These are phyloP conservation scores for Tortrix viridana DNA, from an alignment of 2,888 invertebrate species.

Conservation along the genomic window DNA sequence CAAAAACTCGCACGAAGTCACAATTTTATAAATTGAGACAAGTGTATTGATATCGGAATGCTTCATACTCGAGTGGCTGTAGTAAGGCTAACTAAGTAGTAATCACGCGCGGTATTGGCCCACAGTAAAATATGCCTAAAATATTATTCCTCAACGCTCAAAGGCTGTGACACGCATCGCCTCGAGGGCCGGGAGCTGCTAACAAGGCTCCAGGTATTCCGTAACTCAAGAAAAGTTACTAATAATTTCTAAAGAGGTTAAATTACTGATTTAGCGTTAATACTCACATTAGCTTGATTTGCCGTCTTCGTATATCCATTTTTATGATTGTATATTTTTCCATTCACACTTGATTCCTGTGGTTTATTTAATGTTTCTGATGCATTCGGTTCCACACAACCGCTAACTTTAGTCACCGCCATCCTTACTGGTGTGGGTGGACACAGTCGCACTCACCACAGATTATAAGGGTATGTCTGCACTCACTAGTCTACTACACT, in stretches of 20 bases:
- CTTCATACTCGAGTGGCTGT: constrained; percentile 15
- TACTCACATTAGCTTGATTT: constrained; percentile 62
- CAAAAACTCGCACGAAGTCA: too few species aligned
- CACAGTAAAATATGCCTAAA: background rate
- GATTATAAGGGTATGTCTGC: too few species aligned
- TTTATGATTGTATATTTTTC: constrained; percentile 54
- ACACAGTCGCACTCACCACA: background rate
- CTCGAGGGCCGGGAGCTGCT: background rate
- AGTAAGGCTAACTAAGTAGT: background rate
- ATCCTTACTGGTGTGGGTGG: constrained; percentile 55
- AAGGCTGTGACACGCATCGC: background rate
- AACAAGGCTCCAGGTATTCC: background rate
- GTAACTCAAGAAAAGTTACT: constrained; percentile 24
- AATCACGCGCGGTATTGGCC: background rate
- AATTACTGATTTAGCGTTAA: constrained; percentile 48
- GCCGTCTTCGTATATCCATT: constrained; percentile 64
- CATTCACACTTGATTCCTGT: constrained; percentile 56
- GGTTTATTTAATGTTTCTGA: constrained; percentile 45
- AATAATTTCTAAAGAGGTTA: constrained; percentile 42
- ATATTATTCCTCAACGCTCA: background rate
- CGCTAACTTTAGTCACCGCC: constrained; percentile 57
- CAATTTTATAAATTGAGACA: too few species aligned
- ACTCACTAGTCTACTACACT: too few species aligned
- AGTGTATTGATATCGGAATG: constrained; percentile 11
- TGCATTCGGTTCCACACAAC: constrained; percentile 50